phyloP scores from a whole-genome alignment of 1,140 invertebrate species.

The Maniola jurtina region DNA sequence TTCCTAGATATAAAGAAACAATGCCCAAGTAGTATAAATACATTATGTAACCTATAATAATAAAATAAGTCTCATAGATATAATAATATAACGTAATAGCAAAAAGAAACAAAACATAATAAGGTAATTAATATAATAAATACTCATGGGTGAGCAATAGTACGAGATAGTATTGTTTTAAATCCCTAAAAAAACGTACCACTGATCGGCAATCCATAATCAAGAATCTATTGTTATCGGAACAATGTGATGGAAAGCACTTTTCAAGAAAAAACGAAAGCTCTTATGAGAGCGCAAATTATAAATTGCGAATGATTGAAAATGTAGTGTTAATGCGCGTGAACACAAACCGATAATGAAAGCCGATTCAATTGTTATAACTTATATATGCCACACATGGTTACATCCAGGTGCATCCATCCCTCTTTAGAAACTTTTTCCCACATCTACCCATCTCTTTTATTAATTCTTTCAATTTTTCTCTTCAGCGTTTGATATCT shows the following conservation, averaged over 20 bases:
- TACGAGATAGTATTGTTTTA: slow-evolving; percentile 9
- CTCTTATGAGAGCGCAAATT: slow-evolving; percentile 18
- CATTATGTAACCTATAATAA: too few species aligned
- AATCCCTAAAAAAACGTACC: slow-evolving; percentile 51
- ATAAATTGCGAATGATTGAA: slow-evolving; percentile 2
- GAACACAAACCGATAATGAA: slow-evolving; percentile 51
- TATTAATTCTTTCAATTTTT: slow-evolving; percentile 10
- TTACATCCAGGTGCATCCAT: slow-evolving; percentile 57
- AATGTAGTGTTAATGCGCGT: slow-evolving; percentile 23
- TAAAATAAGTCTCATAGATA: not conserved
- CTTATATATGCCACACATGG: slow-evolving; percentile 60
- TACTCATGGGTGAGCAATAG: slow-evolving; percentile 16
- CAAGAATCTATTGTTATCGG: slow-evolving; percentile 41
- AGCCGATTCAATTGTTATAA: slow-evolving; percentile 47
- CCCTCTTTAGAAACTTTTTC: slow-evolving; percentile 20
- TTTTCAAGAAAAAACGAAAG: slow-evolving; percentile 40
- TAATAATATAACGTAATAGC: slow-evolving; percentile 11
- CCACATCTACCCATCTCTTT: slow-evolving; percentile 13
- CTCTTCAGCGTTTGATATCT: not conserved
- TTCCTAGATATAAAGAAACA: too few species aligned
- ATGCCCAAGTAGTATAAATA: too few species aligned
- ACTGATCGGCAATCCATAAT: slow-evolving; percentile 62
- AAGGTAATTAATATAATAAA: slow-evolving; percentile 19
- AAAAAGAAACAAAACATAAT: slow-evolving; percentile 1
- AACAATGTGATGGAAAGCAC: slow-evolving; percentile 62